These are phyloP conservation scores for Trematomus loennbergii DNA, from an alignment of 2,113 vertebrate species.

Conservation along the genomic window DNA sequence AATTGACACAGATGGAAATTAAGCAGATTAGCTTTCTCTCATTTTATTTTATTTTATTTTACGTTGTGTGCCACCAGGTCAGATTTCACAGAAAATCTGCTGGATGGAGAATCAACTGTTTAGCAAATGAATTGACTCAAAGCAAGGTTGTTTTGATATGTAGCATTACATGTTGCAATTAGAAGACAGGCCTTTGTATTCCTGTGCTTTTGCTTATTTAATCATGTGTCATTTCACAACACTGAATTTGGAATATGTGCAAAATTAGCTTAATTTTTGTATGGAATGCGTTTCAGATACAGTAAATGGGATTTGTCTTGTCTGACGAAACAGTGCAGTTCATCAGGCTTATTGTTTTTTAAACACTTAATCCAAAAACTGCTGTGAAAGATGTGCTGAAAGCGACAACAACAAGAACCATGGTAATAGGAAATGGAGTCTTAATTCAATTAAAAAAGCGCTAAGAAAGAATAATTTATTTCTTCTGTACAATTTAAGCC, in stretches of 20 bases:
- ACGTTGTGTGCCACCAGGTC: not conserved
- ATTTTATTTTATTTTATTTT: not conserved
- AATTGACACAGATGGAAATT: not conserved
- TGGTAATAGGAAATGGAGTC: not conserved
- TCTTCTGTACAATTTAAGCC: not conserved
- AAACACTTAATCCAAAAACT: not conserved
- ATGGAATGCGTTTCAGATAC: not conserved
- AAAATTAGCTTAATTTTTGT: not conserved
- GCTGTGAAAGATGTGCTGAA: not conserved
- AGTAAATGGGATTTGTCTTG: not conserved
- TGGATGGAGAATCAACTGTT: constrained; percentile 9
- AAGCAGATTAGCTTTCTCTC: not conserved
- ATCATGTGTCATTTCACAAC: no score
- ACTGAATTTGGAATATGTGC: no score
- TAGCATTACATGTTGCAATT: not conserved
- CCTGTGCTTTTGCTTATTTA: not conserved
- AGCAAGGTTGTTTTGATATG: not conserved
- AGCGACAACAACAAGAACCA: not conserved
- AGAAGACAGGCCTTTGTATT: not conserved
- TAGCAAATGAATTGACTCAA: not conserved
- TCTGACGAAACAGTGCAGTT: not conserved
- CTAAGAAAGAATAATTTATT: no score
- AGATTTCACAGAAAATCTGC: constrained; percentile 1
- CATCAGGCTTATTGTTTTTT: not conserved
- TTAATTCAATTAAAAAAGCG: not conserved